A percentile compares a stretch with the other conserved stretches of the same genome.
Evolutionary conservation across 2,888 invertebrate species (phyloP).

Genomic region (Stramonita haemastoma): DNA sequence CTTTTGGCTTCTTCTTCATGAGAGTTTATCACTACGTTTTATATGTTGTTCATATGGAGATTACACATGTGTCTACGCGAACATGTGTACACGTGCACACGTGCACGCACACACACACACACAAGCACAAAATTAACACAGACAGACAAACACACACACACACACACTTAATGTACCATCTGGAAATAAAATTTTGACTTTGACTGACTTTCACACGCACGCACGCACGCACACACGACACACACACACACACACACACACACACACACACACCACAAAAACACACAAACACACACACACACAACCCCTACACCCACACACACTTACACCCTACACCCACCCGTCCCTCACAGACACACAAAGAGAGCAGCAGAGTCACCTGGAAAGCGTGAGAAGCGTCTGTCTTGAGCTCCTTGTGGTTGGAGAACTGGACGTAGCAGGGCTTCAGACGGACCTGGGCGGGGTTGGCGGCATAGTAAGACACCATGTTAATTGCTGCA

Average conservation of each 20-base stretch:
- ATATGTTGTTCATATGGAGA: too few species aligned
- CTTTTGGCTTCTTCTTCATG: too few species aligned
- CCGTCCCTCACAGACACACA: neutral
- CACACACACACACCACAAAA: neutral
- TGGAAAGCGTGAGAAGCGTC: slow-evolving; percentile 81
- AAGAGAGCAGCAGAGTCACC: slow-evolving; percentile 48
- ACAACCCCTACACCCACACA: neutral
- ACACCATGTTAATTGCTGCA: slow-evolving; percentile 95
- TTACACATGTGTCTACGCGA: too few species aligned
- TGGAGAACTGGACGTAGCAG: slow-evolving; percentile 99
- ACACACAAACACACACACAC: neutral
- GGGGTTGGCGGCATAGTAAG: slow-evolving; percentile 93
- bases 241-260: neutral
- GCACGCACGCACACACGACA: neutral
- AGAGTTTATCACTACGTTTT: too few species aligned
- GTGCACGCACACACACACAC: too few species aligned
- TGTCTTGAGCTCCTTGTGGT: slow-evolving; percentile 96
- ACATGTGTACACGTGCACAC: too few species aligned
- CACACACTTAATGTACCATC: neutral
- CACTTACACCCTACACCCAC: neutral
- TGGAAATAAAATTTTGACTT: too few species aligned
- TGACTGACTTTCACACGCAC: neutral
- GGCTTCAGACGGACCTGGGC: slow-evolving; percentile 95
- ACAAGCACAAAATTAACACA: too few species aligned
- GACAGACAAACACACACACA: neutral